Conservation (phyloP, 2,888 invertebrate genomes). For the Spilosoma lubricipeda region DNA sequence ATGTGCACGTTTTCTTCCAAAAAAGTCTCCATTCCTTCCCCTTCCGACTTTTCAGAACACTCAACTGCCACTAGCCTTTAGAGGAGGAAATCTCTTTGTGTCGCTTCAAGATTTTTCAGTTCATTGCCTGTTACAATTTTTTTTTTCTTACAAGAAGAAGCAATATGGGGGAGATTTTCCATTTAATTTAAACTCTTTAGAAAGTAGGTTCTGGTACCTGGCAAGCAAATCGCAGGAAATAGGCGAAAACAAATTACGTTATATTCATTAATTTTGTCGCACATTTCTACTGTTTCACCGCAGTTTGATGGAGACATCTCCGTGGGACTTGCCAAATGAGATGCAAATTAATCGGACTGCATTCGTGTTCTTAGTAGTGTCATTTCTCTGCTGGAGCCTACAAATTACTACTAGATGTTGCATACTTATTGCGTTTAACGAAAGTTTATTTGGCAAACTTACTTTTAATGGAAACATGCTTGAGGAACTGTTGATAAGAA, state of each 20-base stretch:
- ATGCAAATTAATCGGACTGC: constrained; percentile 51
- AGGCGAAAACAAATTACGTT: constrained; percentile 38
- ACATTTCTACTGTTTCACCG: constrained; percentile 29
- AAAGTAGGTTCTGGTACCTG: constrained; percentile 41
- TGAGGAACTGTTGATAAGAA: too few species aligned
- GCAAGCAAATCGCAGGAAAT: constrained; percentile 43
- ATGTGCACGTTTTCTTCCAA: too few species aligned
- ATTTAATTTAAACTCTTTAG: constrained; percentile 30
- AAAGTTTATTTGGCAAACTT: neutral
- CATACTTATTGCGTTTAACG: constrained; percentile 17
- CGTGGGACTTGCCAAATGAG: constrained; percentile 39
- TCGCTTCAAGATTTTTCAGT: constrained; percentile 37
- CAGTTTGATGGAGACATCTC: constrained; percentile 28
- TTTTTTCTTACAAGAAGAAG: constrained; percentile 13
- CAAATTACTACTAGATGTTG: constrained; percentile 36
- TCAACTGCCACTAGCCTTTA: constrained; percentile 2
- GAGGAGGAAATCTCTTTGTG: constrained; percentile 7
- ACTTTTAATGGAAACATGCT: too few species aligned
- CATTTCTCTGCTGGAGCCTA: constrained; percentile 36
- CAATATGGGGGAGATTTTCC: constrained; percentile 13
- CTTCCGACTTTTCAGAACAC: too few species aligned
- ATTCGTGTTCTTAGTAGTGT: constrained; percentile 40
- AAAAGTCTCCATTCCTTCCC: too few species aligned
- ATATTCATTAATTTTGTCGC: constrained; percentile 44
- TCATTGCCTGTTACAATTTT: constrained; percentile 28